Base-by-base conservation (phyloP, 2,888 invertebrate species). In the Galerucella pusilla region DNA sequence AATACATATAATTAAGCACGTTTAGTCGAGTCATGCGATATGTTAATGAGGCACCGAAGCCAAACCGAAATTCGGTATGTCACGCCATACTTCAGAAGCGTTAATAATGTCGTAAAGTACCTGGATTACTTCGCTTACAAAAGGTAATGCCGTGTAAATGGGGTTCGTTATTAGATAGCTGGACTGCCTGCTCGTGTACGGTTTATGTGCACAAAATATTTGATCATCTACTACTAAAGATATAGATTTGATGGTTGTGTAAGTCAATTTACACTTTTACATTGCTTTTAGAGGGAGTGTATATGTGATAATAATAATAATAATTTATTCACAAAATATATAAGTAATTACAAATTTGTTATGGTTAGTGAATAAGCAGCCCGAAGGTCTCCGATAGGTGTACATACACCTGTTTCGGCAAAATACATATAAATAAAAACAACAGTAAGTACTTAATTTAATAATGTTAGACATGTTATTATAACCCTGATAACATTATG, bases 121-220 rank as follows among this genome's bases (percentile, higher is more conserved):
- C 85, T 85, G 85, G 85, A 85, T 86, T 86, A 85, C 80, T 82
- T 83, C 81, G 84, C 83, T 84, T 85, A 85, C 85, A 85, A 85
- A 72, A 85, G 84, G 83, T 84, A 85, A 85, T 84, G 83, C 85
- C 85, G 76, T 85, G 84, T 86, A n/a, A 85, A 85, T 85, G 84
- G 84, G 80, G 77, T 83, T 82, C 80, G 84, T 85, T 85, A 86
- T 85, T 49, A 78, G 84, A 83, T 84, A 84, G 84, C 81, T 78
- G 84, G 84, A 83, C 84, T 81, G 83, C 82, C 81, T 80, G 82
- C 76, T 77, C 76, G 74, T 77, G 76, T 81, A 81, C 79, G 73
- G 57, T 10, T 57, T 20, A 9, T 57, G 20, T 57, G 10, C 20
- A 10, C 20, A 20, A 20, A 20, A 20, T 57, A 57, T 57, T 57